Conservation (phyloP, 2,113 vertebrate genomes). For the Urocolius indicus region DNA sequence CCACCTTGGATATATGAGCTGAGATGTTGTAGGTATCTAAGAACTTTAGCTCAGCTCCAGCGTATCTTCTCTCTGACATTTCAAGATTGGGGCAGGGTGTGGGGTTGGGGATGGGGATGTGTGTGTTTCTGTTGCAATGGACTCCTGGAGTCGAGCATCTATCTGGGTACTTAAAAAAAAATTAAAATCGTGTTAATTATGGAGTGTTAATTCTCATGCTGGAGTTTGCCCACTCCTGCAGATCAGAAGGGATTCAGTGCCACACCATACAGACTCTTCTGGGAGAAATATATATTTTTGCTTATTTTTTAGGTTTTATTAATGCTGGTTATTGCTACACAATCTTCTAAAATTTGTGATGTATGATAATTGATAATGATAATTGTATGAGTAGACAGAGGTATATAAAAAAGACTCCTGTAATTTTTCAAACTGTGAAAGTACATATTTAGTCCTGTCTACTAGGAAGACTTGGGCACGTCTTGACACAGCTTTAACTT, state of each 20-base stretch:
- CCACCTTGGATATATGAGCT: not conserved
- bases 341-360: not conserved
- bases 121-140: not conserved
- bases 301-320: not conserved
- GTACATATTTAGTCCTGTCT: not conserved
- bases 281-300: not conserved
- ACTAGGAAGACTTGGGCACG: not conserved
- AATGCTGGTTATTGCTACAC: not conserved
- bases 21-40: not conserved
- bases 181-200: not conserved
- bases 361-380: not conserved
- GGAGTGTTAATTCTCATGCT: not conserved
- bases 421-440: not conserved
- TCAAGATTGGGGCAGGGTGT: not conserved
- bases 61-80: not conserved
- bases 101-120: too few species aligned
- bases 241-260: not conserved
- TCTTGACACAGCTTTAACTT: slow-evolving; percentile 19
- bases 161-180: not conserved
- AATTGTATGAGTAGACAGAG: not conserved
- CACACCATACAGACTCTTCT: not conserved
- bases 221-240: not conserved
- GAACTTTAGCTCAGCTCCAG: not conserved
- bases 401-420: not conserved
- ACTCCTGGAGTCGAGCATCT: not conserved